phyloP scores from a whole-genome alignment of 2,888 invertebrate genomes.

The Eurois occulta region DNA sequence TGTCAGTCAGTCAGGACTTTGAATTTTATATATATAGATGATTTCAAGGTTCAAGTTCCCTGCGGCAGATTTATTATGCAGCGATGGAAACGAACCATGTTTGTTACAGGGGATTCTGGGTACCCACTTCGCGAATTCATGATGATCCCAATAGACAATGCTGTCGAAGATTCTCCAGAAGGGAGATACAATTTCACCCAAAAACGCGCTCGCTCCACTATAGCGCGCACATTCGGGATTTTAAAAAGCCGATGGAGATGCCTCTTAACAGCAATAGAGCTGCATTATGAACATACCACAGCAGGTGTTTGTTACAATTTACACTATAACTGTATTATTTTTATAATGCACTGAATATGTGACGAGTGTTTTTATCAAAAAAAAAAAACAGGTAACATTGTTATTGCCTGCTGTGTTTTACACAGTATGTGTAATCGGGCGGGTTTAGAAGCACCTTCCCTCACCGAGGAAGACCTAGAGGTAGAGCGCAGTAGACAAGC shows the following conservation, averaged over 20 bases:
- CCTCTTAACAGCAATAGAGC: background rate
- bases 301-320: background rate
- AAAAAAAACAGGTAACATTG: conserved; percentile 1
- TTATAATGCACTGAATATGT: background rate
- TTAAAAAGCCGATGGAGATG: conserved; percentile 1
- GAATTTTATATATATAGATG: too few relatives aligned
- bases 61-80: background rate
- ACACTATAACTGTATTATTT: background rate
- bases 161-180: background rate
- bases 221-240: conserved; percentile 3
- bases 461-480: too few relatives aligned
- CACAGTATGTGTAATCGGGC: background rate
- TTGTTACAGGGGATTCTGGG: background rate
- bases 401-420: conserved; percentile 6
- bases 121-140: background rate
- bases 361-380: background rate
- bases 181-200: background rate
- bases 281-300: background rate
- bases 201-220: background rate
- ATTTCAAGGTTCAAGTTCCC: background rate
- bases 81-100: background rate
- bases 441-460: too few relatives aligned
- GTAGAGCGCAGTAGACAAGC: background rate
- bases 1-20: too few relatives aligned
- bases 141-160: conserved; percentile 7